Conservation (phyloP, 2,888 invertebrate species). For the Ectobius pallidus region DNA sequence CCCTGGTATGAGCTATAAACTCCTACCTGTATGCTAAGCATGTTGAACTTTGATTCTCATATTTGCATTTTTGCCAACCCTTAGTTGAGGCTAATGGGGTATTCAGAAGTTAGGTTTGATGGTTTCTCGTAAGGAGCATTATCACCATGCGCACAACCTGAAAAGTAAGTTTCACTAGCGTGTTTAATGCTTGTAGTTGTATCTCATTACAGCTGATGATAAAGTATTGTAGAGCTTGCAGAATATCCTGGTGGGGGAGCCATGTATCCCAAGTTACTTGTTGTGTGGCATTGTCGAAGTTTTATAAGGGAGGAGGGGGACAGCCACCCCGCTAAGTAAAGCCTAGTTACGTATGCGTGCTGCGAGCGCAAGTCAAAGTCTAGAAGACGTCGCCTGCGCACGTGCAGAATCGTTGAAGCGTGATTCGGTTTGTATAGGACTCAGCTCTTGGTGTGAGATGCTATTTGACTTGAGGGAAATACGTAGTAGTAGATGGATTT, state of each 20-base stretch:
- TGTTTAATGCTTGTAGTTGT: not conserved
- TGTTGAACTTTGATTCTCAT: too few species aligned
- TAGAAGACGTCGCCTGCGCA: constrained; percentile 6
- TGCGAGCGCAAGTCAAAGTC: constrained; percentile 1
- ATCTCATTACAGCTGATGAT: not conserved
- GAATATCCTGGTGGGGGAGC: not conserved
- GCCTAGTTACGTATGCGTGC: constrained; percentile 6
- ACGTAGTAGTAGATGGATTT: constrained; percentile 8
- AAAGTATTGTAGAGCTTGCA: not conserved
- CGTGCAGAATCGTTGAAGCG: constrained; percentile 9
- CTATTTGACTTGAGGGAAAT: constrained; percentile 3
- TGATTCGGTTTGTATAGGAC: constrained; percentile 15
- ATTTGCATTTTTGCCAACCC: too few species aligned
- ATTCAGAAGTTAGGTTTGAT: too few species aligned
- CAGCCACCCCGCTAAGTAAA: not conserved
- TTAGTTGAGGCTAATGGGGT: too few species aligned
- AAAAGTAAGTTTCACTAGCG: too few species aligned
- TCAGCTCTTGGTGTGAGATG: not conserved
- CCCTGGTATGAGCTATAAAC: too few species aligned
- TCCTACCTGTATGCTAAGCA: too few species aligned
- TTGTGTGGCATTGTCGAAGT: not conserved
- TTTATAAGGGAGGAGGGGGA: not conserved
- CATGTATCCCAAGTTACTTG: not conserved
- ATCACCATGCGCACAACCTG: too few species aligned
- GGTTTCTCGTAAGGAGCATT: too few species aligned